phyloP scores from a whole-genome alignment of 2,113 vertebrate genomes.

The Tangachromis dhanisi region DNA sequence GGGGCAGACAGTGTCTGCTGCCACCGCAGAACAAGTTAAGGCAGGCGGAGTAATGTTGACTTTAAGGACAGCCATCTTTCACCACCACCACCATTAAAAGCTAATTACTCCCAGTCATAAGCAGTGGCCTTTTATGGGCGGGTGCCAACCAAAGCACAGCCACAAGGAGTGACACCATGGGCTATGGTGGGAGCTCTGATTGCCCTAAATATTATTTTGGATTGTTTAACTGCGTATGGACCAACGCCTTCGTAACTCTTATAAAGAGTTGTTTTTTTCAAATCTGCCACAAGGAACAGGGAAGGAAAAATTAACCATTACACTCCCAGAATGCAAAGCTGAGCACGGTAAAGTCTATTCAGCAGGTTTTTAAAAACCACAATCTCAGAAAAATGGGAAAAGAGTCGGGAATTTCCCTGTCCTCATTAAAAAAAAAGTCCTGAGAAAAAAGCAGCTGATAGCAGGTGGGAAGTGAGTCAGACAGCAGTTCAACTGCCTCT shows the following conservation, averaged over 20 bases:
- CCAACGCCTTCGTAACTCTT: constrained; percentile 35
- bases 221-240: constrained; percentile 27
- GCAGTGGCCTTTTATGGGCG: constrained; percentile 41
- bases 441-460: constrained; percentile 50
- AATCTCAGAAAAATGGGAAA: neutral
- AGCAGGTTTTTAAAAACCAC: constrained; percentile 9
- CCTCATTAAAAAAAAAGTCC: neutral
- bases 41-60: constrained; percentile 33
- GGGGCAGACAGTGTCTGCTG: constrained; percentile 5
- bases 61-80: constrained; percentile 51
- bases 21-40: constrained; percentile 18
- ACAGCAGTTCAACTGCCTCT: constrained; percentile 30
- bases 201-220: constrained; percentile 39
- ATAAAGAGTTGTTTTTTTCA: constrained; percentile 42
- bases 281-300: neutral
- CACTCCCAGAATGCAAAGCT: neutral
- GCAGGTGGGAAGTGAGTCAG: constrained; percentile 59
- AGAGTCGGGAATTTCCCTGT: constrained; percentile 52
- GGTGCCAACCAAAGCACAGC: constrained; percentile 26
- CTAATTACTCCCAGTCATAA: constrained; percentile 49
- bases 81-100: constrained; percentile 46
- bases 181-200: constrained; percentile 8
- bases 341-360: neutral
- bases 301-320: neutral
- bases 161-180: constrained; percentile 39